phyloP scores from a whole-genome alignment of 1,140 invertebrate genomes.

The Zaprionus ghesquierei region DNA sequence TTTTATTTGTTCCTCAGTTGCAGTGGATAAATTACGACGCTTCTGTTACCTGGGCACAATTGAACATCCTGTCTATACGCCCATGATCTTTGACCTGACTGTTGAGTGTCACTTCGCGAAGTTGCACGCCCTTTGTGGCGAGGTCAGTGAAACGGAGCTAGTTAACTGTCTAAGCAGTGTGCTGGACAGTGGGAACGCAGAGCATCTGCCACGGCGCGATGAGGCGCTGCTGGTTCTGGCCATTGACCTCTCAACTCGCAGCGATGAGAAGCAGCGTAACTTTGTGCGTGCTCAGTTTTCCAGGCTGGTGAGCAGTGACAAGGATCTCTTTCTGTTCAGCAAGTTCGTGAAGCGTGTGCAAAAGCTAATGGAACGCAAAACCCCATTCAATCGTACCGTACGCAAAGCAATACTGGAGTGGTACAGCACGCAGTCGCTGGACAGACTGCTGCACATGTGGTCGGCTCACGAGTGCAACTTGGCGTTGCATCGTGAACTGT shows the following conservation, averaged over 20 bases:
- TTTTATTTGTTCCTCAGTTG: conserved; percentile 5
- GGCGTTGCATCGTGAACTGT: conserved; percentile 46
- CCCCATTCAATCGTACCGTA: conserved; percentile 54
- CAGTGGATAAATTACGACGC: conserved; percentile 48
- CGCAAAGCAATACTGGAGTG: conserved; percentile 66
- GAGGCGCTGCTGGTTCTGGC: conserved; percentile 69
- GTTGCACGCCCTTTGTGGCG: conserved; percentile 23
- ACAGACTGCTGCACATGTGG: conserved; percentile 57
- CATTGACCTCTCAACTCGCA: conserved; percentile 44
- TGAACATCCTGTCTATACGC: conserved; percentile 60
- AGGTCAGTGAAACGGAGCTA: conserved; percentile 29
- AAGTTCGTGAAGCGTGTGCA: conserved; percentile 58
- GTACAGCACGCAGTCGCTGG: conserved; percentile 57
- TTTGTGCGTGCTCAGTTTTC: conserved; percentile 43
- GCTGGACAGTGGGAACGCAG: conserved; percentile 17
- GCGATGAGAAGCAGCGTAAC: conserved; percentile 45
- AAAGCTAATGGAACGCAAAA: conserved; percentile 32
- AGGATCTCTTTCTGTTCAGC: conserved; percentile 62
- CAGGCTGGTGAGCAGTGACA: conserved; percentile 40
- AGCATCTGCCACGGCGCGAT: conserved; percentile 51
- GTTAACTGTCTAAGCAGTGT: conserved; percentile 31
- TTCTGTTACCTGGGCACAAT: conserved; percentile 69
- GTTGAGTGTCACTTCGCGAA: conserved; percentile 16
- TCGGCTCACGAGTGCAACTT: conserved; percentile 18
- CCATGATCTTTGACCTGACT: conserved; percentile 19